phyloP scores from a whole-genome alignment of 1,140 invertebrate genomes.

The Helicorthomorpha holstii region DNA sequence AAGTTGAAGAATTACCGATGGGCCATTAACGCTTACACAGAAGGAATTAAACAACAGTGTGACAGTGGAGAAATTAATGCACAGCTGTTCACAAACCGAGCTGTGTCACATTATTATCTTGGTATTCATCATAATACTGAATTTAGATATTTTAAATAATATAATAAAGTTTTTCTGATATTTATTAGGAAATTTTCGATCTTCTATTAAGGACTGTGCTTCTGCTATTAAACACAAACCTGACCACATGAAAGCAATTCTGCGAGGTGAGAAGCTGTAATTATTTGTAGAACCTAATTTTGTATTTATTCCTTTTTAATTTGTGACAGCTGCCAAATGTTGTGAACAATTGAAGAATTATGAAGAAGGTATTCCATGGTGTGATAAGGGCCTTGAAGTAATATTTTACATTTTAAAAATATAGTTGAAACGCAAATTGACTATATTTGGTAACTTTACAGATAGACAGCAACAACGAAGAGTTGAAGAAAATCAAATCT shows the following conservation, averaged over 20 bases:
- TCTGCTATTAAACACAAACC: conserved; percentile 56
- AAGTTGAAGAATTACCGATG: conserved; percentile 86
- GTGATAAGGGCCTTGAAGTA: conserved; percentile 42
- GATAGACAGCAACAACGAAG: too few relatives aligned
- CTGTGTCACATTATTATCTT: conserved; percentile 68
- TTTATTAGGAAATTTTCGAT: conserved; percentile 33
- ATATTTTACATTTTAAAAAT: too few relatives aligned
- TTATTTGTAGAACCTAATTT: too few relatives aligned
- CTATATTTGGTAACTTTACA: too few relatives aligned
- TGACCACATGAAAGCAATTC: conserved; percentile 57
- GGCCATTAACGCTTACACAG: conserved; percentile 71
- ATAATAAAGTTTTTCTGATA: too few relatives aligned
- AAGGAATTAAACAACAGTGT: conserved; percentile 66
- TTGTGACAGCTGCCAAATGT: conserved; percentile 18
- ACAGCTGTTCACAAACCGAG: conserved; percentile 76
- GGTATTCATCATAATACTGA: too few relatives aligned
- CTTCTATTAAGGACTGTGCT: conserved; percentile 52
- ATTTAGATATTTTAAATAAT: too few relatives aligned
- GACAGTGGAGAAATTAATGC: conserved; percentile 55
- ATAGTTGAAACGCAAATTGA: too few relatives aligned
- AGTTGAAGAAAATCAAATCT: too few relatives aligned
- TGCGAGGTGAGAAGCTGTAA: conserved; percentile 46
- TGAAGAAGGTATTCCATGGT: conserved; percentile 51
- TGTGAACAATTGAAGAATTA: conserved; percentile 47
- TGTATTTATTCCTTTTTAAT: too few relatives aligned